Evolutionary conservation across 2,888 invertebrate genomes (phyloP), one percentile per base, ranked within the genome.

Genomic region (Oligia strigilis): DNA sequence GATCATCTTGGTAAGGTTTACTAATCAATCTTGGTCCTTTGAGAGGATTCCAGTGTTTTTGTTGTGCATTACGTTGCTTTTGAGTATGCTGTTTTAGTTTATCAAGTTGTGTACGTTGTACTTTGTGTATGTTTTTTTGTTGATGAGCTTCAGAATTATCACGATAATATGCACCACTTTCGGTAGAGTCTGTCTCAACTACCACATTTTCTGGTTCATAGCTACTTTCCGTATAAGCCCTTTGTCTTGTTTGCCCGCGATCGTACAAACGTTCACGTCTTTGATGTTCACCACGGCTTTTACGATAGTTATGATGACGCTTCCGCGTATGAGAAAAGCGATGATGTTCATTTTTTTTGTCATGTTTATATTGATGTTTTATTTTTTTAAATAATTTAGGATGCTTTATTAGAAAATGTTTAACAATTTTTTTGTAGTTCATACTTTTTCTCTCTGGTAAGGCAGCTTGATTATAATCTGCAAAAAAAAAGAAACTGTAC

Each of bases 331-430:
- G 72, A 49, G 69, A 17, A 9, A 14, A 46, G 29, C 13, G 43
- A 13, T 40, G 73, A 13, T 67, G 52, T 4, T 71, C 9, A 9
- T 52, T 77, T 49, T 72, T 73, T 6, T 29, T 64, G 9, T 58
- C 62, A 23, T 65, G 64, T 70, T 77, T 80, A 65, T 84, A 72
- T 0, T 81, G 72, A 36, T 43, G 46, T 36, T 81, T 79, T 52
- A 72, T 69, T 52, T 71, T 72, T 72, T 60, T 87, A 43, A 84
- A 79, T 76, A 87, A 60, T 49, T 58, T 65, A 23, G 77, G 87
- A 78, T 87, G 86, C 17, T 80, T 80, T 17, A 9, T 1, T 19
- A 75, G 43, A 29, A 80, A 72, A 64, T 79, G 82, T 13, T 64
- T 78, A 17, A 78, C 55, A 40, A 75, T 62, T 78, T 80, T 84